These are phyloP conservation scores for Pararge aegeria DNA, from an alignment of 1,140 invertebrate species.

Conservation along the genomic window DNA sequence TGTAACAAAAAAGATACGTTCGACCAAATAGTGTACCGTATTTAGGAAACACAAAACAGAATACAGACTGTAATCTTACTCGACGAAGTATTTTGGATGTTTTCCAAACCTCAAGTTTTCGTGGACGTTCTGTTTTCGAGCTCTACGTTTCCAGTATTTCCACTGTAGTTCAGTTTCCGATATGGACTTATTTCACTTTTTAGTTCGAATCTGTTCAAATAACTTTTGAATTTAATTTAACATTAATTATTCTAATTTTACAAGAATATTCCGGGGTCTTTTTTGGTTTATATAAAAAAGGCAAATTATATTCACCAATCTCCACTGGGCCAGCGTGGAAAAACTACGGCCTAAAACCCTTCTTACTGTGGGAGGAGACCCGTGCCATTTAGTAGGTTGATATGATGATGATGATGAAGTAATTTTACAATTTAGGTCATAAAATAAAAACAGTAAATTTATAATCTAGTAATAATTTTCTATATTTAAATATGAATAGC, in stretches of 20 bases:
- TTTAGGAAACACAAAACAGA: not conserved
- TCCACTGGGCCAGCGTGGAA: too few species aligned
- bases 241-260: not conserved
- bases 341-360: too few species aligned
- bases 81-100: not conserved
- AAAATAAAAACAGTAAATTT: too few species aligned
- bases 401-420: too few species aligned
- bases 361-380: too few species aligned
- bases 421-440: too few species aligned
- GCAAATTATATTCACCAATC: too few species aligned
- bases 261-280: too few species aligned
- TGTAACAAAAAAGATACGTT: not conserved
- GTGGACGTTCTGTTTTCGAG: not conserved
- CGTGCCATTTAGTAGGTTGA: too few species aligned
- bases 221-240: not conserved
- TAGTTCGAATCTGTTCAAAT: not conserved
- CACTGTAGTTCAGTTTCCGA: not conserved
- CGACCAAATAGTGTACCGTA: not conserved
- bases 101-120: not conserved
- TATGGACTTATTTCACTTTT: not conserved
- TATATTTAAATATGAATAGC: too few species aligned
- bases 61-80: not conserved
- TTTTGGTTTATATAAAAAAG: too few species aligned
- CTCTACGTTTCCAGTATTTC: not conserved
- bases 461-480: too few species aligned